Conservation (phyloP, 2,888 invertebrate species). For the Bibio marci region DNA sequence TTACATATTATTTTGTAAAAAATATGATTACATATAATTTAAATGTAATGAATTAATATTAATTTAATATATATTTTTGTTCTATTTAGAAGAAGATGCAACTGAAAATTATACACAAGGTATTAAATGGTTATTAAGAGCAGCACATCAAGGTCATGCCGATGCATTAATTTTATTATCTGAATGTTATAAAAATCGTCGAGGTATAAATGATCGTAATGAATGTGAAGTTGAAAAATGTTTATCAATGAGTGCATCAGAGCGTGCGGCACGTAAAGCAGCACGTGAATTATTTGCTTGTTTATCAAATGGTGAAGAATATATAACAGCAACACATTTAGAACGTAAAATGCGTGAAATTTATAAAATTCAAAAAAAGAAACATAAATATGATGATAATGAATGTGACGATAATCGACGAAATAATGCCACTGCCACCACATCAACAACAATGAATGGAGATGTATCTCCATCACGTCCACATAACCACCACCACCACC, state of each 20-base stretch:
- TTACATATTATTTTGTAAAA: too few relatives aligned
- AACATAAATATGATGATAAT: constrained; percentile 17
- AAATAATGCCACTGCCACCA: constrained; percentile 15
- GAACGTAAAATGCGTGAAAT: constrained; percentile 57
- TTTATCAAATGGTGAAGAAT: constrained; percentile 70
- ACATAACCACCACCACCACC: constrained; percentile 7
- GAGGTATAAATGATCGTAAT: constrained; percentile 25
- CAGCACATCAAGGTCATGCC: constrained; percentile 79
- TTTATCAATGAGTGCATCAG: constrained; percentile 66
- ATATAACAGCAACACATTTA: constrained; percentile 68
- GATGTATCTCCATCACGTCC: constrained; percentile 13
- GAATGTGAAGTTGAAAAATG: constrained; percentile 60
- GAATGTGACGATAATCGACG: constrained; percentile 17
- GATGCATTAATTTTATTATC: constrained; percentile 64
- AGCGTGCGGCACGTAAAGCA: constrained; percentile 74
- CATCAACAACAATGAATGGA: constrained; percentile 11
- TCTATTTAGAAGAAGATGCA: constrained; percentile 2
- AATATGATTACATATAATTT: too few relatives aligned
- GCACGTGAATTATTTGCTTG: constrained; percentile 79
- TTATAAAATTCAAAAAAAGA: constrained; percentile 30
- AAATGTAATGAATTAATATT: background rate
- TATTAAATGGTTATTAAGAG: constrained; percentile 81
- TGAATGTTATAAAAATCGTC: constrained; percentile 40
- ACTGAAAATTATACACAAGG: constrained; percentile 44
- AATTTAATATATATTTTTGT: too few relatives aligned